Evolutionary conservation across 2,113 vertebrate species (phyloP).

Genomic region (Gnathonemus echidnorhynchus): DNA sequence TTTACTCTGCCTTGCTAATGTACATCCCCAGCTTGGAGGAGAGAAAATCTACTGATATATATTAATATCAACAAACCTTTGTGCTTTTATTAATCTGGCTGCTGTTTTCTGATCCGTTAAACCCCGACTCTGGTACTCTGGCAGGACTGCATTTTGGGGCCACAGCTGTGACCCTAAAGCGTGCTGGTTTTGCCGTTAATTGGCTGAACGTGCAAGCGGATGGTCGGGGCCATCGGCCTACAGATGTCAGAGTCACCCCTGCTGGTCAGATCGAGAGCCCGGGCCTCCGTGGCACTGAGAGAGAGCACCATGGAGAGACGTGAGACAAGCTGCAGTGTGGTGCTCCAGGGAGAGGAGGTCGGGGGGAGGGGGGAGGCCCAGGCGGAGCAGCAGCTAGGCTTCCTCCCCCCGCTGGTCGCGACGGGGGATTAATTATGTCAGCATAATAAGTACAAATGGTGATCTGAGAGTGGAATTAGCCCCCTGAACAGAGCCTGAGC

Average conservation of each 20-base stretch:
- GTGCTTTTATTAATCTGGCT: slow-evolving; percentile 60
- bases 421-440: slow-evolving; percentile 78
- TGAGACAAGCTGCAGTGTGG: background rate
- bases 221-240: background rate
- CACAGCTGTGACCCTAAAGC: background rate
- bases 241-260: background rate
- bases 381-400: slow-evolving; percentile 55
- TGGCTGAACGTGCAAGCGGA: background rate
- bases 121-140: slow-evolving; percentile 7
- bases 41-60: background rate
- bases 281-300: background rate
- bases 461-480: slow-evolving; percentile 69
- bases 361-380: slow-evolving; percentile 21
- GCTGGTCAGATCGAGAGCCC: background rate
- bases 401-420: slow-evolving; percentile 73
- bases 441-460: slow-evolving; percentile 77
- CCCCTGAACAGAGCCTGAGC: slow-evolving; percentile 57
- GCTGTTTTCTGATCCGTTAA: slow-evolving; percentile 44
- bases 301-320: background rate
- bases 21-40: slow-evolving; percentile 50
- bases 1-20: slow-evolving; percentile 51
- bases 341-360: background rate
- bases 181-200: background rate
- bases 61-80: slow-evolving; percentile 49
- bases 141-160: background rate